Evolutionary conservation across 2,888 invertebrate genomes (phyloP).

Genomic region (Melanargia galathea): DNA sequence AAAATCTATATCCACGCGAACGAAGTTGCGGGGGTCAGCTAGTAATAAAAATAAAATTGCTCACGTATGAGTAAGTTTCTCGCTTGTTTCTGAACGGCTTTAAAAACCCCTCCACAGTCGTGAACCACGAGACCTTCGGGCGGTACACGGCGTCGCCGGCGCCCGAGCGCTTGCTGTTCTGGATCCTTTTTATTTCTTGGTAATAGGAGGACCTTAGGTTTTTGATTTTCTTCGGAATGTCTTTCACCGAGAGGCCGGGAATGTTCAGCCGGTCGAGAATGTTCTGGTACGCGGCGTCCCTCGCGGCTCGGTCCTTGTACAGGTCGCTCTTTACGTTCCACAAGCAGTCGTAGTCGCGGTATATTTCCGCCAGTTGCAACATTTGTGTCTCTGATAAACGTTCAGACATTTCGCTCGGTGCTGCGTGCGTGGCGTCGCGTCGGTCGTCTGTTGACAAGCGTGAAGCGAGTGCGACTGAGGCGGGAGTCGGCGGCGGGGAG

Average conservation of each 20-base stretch:
- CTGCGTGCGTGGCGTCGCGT: too few species aligned
- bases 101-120: not conserved
- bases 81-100: not conserved
- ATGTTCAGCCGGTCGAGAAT: not conserved
- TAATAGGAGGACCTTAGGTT: conserved; percentile 1
- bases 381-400: not conserved
- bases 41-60: not conserved
- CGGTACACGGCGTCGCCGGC: not conserved
- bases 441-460: not conserved
- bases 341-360: not conserved
- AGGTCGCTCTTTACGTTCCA: not conserved
- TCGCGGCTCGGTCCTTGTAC: not conserved
- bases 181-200: not conserved
- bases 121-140: not conserved
- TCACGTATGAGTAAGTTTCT: not conserved
- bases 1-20: too few species aligned
- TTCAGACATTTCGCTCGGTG: not conserved
- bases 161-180: not conserved
- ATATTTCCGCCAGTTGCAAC: not conserved
- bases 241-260: not conserved
- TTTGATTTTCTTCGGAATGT: conserved; percentile 2
- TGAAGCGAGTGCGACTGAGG: not conserved
- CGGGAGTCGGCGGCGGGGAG: not conserved
- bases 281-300: not conserved
- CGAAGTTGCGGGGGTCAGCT: too few species aligned